Percentiles rank a stretch among this genome's conserved stretches.
Evolutionary conservation across 2,797 vertebrate genomes (phyloP).

Genomic region (Smutsia gigantea): DNA sequence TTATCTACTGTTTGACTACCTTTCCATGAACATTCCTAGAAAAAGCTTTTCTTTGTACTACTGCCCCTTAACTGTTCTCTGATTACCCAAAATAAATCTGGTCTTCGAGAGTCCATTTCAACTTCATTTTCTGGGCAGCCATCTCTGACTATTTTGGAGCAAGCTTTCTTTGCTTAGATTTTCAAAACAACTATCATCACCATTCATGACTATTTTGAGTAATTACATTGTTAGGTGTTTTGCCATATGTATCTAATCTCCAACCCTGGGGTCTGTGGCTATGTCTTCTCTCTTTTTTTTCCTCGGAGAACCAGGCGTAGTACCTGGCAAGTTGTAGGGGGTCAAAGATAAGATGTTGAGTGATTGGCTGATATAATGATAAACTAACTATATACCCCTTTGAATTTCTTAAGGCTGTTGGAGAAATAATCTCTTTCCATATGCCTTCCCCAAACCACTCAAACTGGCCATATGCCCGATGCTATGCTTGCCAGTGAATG

Average conservation of each 20-base stretch:
- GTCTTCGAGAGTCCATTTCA: neutral
- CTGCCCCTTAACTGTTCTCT: neutral
- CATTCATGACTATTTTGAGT: neutral
- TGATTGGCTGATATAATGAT: slow-evolving; percentile 25
- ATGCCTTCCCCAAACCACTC: slow-evolving; percentile 16
- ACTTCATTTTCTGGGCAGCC: neutral
- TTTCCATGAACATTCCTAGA: neutral
- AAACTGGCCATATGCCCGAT: slow-evolving; percentile 45
- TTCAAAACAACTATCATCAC: neutral
- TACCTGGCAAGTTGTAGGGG: neutral
- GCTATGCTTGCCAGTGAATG: slow-evolving; percentile 4
- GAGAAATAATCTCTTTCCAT: neutral
- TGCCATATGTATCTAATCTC: neutral
- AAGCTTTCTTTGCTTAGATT: neutral
- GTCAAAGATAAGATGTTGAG: neutral
- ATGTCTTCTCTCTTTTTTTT: neutral
- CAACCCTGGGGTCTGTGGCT: neutral
- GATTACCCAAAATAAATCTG: neutral
- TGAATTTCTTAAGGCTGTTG: slow-evolving; percentile 17
- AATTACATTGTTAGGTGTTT: neutral
- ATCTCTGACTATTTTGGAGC: neutral
- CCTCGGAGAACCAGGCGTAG: neutral
- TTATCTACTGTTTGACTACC: neutral
- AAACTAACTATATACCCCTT: neutral
- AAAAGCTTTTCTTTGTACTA: slow-evolving; percentile 30